Evolutionary conservation across 2,888 invertebrate species (phyloP).

Genomic region (Epirrhoe alternata): DNA sequence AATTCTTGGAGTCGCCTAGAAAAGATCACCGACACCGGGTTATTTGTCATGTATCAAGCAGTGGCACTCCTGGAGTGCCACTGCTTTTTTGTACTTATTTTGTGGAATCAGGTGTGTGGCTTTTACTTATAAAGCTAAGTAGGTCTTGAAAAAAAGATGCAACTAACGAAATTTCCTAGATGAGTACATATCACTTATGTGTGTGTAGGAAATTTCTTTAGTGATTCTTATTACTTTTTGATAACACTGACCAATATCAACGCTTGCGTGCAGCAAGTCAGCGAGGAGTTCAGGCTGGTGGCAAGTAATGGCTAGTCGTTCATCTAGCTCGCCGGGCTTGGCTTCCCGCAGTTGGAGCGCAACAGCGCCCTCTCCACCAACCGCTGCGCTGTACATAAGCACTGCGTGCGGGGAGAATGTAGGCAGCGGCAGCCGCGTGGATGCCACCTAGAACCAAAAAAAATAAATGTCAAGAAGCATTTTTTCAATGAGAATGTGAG

Average conservation of each 20-base stretch:
- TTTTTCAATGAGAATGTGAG: background rate
- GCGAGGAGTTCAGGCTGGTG: conserved; percentile 91
- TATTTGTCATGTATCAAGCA: too few species aligned
- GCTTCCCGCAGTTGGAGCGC: conserved; percentile 87
- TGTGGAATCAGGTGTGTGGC: too few species aligned
- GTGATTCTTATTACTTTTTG: too few species aligned
- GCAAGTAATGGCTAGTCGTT: conserved; percentile 89
- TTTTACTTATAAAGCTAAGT: too few species aligned
- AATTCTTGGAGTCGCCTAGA: too few species aligned
- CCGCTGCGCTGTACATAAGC: conserved; percentile 89
- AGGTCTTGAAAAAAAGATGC: too few species aligned
- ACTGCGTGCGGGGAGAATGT: conserved; percentile 86
- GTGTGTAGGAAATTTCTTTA: too few species aligned
- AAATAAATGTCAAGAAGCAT: background rate
- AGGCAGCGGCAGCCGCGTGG: conserved; percentile 80
- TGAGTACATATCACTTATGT: too few species aligned
- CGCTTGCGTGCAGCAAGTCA: conserved; percentile 88
- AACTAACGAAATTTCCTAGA: too few species aligned
- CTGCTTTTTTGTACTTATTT: too few species aligned
- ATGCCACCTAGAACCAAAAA: conserved; percentile 66
- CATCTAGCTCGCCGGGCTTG: conserved; percentile 81
- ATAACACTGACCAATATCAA: conserved; percentile 79
- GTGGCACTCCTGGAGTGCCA: too few species aligned
- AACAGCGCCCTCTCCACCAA: conserved; percentile 86
- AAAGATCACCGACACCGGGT: too few species aligned